A percentile compares a stretch with the other conserved stretches of the same genome.
phyloP scores from a whole-genome alignment of 2,888 invertebrate species.

The Neelides folsomi region DNA sequence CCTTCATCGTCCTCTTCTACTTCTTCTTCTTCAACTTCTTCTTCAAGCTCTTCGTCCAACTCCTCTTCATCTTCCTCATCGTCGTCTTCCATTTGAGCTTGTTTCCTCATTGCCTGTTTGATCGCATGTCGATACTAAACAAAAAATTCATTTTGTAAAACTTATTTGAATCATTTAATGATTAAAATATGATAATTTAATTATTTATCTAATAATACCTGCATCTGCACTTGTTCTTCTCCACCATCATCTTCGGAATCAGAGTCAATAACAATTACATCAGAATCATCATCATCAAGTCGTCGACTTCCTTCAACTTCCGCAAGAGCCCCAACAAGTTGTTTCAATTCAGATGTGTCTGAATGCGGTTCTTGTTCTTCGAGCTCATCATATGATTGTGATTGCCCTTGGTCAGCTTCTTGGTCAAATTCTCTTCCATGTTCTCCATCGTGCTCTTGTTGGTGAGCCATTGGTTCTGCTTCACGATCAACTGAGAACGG shows the following conservation, averaged over 20 bases:
- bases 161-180: too few relatives aligned
- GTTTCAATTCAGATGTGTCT: conserved; percentile 15
- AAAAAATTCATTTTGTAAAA: too few relatives aligned
- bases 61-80: conserved; percentile 48
- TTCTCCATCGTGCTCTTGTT: conserved; percentile 23
- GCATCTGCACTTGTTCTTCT: conserved; percentile 3
- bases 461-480: conserved; percentile 29
- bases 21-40: conserved; percentile 18
- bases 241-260: conserved; percentile 21
- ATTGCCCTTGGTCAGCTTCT: conserved; percentile 26
- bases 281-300: conserved; percentile 22
- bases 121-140: background rate
- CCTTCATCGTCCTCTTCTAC: conserved; percentile 19
- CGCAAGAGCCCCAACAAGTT: background rate
- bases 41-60: conserved; percentile 44
- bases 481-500: conserved; percentile 23
- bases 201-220: too few relatives aligned
- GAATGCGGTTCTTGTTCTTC: conserved; percentile 24
- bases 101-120: conserved; percentile 40
- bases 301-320: conserved; percentile 10
- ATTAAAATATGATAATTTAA: too few relatives aligned
- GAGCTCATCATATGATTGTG: conserved; percentile 24
- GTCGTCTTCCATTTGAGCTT: conserved; percentile 33
- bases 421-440: conserved; percentile 13
- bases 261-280: conserved; percentile 28